Percentiles rank a stretch among this genome's conserved stretches.
These are phyloP conservation scores for Xyrauchen texanus DNA, from an alignment of 2,113 vertebrate genomes.

Conservation along the genomic window DNA sequence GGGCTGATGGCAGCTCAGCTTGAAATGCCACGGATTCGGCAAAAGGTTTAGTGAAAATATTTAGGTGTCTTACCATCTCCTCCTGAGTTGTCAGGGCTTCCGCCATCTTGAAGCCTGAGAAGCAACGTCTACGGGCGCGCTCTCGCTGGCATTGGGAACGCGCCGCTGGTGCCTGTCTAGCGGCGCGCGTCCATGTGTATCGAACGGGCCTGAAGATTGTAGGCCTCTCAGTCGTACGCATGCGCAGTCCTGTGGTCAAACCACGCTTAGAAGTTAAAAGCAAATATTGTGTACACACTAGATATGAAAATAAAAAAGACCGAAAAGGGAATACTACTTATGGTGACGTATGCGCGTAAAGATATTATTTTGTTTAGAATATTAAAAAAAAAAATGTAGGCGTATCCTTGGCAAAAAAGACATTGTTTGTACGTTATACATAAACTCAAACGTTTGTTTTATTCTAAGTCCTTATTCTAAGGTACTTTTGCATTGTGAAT, in stretches of 20 bases:
- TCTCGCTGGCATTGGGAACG: slow-evolving; percentile 34
- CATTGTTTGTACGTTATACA: no score
- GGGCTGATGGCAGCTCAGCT: neutral
- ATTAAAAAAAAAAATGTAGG: no score
- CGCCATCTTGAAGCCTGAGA: slow-evolving; percentile 83
- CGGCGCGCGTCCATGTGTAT: neutral
- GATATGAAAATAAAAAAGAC: no score
- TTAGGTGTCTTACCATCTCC: slow-evolving; percentile 75
- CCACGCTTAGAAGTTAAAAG: neutral
- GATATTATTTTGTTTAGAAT: no score
- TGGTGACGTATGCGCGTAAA: no score
- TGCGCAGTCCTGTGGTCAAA: neutral
- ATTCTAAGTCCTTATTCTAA: no score
- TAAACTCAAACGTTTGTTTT: no score
- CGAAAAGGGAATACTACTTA: no score
- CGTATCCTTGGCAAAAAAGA: no score
- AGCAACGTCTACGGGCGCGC: slow-evolving; percentile 74
- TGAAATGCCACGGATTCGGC: neutral
- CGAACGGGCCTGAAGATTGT: neutral
- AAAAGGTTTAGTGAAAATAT: slow-evolving; percentile 42
- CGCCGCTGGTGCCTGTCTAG: slow-evolving; percentile 16
- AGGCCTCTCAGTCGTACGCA: neutral
- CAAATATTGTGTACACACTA: no score
- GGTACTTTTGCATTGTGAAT: no score
- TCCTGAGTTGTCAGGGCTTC: slow-evolving; percentile 81